phyloP scores from a whole-genome alignment of 1,140 invertebrate species.

The Liolophura sinensis region DNA sequence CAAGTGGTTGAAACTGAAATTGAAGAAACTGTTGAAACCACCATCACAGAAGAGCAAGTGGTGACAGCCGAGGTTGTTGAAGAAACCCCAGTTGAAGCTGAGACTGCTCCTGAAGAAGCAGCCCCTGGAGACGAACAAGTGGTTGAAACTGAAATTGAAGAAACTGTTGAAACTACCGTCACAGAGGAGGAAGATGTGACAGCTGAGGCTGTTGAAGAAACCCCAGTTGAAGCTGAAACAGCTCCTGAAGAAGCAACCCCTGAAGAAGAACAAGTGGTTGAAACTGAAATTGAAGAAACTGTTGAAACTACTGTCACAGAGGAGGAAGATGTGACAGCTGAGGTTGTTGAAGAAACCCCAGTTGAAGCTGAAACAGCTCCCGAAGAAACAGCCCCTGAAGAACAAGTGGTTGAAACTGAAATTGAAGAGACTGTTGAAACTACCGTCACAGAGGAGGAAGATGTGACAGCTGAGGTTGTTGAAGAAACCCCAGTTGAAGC shows the following conservation, averaged over 20 bases:
- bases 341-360: conserved; percentile 1
- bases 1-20: background rate
- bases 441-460: too few species aligned
- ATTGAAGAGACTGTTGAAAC: too few species aligned
- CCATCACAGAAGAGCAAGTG: background rate
- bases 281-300: background rate
- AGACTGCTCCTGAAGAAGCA: background rate
- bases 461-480: too few species aligned
- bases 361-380: too few species aligned
- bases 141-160: background rate
- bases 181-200: background rate
- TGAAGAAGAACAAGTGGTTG: background rate
- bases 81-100: conserved; percentile 1
- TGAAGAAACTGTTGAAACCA: background rate
- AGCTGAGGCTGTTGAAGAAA: too few species aligned
- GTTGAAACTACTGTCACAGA: background rate
- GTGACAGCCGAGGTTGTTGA: background rate
- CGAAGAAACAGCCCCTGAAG: too few species aligned
- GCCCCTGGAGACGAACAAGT: background rate
- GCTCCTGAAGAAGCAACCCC: background rate
- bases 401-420: too few species aligned
- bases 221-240: background rate
- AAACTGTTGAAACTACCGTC: background rate
- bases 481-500: too few species aligned
- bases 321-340: background rate